Evolutionary conservation across 30 jellyfish, hydroid and myxozoan species (phyloP), one percentile per base, ranked within the genome.

Genomic region (Chrysaora quinquecirrha): DNA sequence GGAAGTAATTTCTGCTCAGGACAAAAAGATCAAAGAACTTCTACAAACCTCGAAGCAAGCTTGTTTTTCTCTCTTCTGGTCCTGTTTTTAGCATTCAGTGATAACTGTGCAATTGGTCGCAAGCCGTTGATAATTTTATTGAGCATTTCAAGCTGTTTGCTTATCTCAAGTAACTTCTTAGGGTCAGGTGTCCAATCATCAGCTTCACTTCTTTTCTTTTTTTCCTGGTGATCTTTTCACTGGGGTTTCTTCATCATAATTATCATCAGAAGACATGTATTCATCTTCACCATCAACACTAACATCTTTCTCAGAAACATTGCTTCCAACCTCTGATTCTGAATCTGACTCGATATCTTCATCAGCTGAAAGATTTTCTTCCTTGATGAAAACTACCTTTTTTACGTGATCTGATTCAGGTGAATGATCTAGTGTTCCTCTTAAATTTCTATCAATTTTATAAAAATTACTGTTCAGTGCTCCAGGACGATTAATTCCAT

Each of bases 181-280:
- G 97, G 95, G 73, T 82, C 78, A 10, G 97, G 97, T 34, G 95
- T 82, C 90, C 96, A 62, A 43, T 89, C 97, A 54, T 89, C 97
- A 16, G 97, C 92, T 64, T 89, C 97, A 31, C 92, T 89, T 61
- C 96, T 72, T 56, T 85, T 72, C 52, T 34, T 78, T 80, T 30
- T 80, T 74, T 25, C 35, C 64, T 16, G 66, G 48, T 25, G 24
- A n/a, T 23, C 48, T 34, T 50, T 80, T 72, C 43, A 62, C 63
- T 0, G 89, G 84, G 62, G 86, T 71, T 52, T 34, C 76, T 48
- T 88, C 89, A 23, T 80, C 92, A 68, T 88, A 84, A 16, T 69
- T 78, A n/a, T 79, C 93, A 35, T 74, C 87, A 29, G 76, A 69
- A 19, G 73, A 33, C 48, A 34, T 46, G 6, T 78, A 91, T 35